Base-by-base conservation (phyloP, 2,113 vertebrate genomes). In the Mus spicilegus region DNA sequence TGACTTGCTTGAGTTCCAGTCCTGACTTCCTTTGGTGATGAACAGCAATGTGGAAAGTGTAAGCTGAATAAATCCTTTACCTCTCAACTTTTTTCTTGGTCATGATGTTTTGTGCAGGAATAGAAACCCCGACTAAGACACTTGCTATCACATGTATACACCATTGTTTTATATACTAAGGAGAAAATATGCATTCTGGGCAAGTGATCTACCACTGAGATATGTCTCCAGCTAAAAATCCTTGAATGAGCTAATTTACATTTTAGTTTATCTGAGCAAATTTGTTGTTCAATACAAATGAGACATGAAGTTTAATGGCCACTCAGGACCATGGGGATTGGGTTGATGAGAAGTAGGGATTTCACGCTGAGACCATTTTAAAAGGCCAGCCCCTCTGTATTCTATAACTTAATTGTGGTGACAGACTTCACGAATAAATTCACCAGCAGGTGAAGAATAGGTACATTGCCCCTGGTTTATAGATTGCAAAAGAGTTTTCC, bases 221-320 rank as follows among this genome's bases (percentile, higher is more conserved):
- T 77, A 63, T 39, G 36, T 33, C 17, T 6, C 28, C 3, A 36
- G 26, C 10, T 63, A 54, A 93, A 87, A 93, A 78, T 36, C 87
- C 12, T 91, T 93, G 7, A 73, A 89, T 92, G 39, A 93, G 58
- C 65, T 75, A 17, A 89, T 81, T 63, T 89, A 80, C 3, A 70
- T 49, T 94, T 96, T 30, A 81, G 36, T 93, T 73, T 26, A 42
- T 67, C 36, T 91, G 24, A 95, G 30, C 30, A 28, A 24, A 91
- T 91, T 75, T 65, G 6, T 30, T 16, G 0, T 39, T 90, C 63
- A 92, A 42, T 75, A 63, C 65, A 88, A 91, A 63, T 49, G 24
- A 51, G 3, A 89, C 1, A 42, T 54, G 33, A 9, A 77, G 7
- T 76, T 89, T 67, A 89, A 77, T 87, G 30, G 5, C 11, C 2